Evolutionary conservation across 2,797 vertebrate genomes (phyloP).

Genomic region (Arvicola amphibius): DNA sequence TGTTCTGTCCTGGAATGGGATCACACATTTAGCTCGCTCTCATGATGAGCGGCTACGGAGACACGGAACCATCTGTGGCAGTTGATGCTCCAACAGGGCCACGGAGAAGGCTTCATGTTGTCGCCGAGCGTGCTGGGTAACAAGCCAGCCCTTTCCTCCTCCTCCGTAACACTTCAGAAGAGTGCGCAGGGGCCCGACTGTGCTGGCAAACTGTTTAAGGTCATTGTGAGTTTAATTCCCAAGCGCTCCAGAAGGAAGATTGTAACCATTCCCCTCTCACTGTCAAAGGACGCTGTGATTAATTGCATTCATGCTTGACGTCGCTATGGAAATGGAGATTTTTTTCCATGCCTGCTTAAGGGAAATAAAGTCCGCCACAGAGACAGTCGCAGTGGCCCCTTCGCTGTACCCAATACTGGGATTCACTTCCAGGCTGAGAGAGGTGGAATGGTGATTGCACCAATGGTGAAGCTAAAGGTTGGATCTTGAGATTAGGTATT

Average conservation of each 20-base stretch:
- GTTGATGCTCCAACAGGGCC: background rate
- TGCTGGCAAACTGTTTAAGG: background rate
- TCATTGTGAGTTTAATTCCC: background rate
- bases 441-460: background rate
- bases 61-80: background rate
- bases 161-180: background rate
- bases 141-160: background rate
- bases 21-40: background rate
- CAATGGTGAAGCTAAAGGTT: background rate
- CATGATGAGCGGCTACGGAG: fast-evolving
- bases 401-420: background rate
- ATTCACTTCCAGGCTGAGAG: background rate
- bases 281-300: background rate
- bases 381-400: background rate
- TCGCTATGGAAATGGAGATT: background rate
- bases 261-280: background rate
- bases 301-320: background rate
- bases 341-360: background rate
- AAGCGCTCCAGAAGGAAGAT: background rate
- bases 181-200: fast-evolving
- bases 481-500: slow-evolving; percentile 15
- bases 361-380: background rate
- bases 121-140: background rate
- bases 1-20: background rate
- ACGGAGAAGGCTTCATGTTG: background rate